Base-by-base conservation (phyloP, 2,113 vertebrate species). In the Sinocyclocheilus maitianheensis region DNA sequence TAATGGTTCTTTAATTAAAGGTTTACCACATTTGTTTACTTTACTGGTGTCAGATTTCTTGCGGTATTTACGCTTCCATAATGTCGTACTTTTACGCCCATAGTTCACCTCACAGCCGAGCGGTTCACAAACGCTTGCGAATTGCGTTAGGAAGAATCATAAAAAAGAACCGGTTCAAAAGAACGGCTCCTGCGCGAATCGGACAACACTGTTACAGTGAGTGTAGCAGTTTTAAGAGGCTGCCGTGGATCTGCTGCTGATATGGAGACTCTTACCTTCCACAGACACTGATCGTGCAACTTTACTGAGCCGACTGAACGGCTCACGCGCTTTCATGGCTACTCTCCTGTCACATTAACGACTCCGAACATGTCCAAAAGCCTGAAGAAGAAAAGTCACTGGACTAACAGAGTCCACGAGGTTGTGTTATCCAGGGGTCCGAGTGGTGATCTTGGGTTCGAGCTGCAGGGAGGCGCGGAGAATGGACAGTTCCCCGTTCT, bases 331-430 rank as follows among this genome's bases (percentile, higher is more conserved):
- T 87, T 85, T 83, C 86, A 74, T 90, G 83, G 89, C 88, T 84
- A 90, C 89, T 69, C 90, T 89, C 83, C 87, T 91, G 92, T 90
- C 90, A 90, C 67, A 74, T 6, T 77, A 48, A 92, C 60, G 71
- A 81, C 71, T 83, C 24, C 92, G 94, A 95, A 95, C 95, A 99
- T 99, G 97, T 98, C 97, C 96, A 97, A 96, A 93, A 97, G 93
- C 93, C 94, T 96, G 95, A 98, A 96, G 94, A 98, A 96, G 96
- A 98, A 97, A 94, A 97, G 95, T 95, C 98, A 99, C 96, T 99
- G 98, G 98, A 99, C 96, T 84, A 97, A 96, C 96, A 96, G 96
- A 94, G 98, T 98, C 95, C 97, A 97, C 34, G 97, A 99, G 94
- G 95, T 96, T 88, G 95, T 97, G 91, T 93, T 98, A 65, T 94